Base-by-base conservation (phyloP, 1,140 invertebrate genomes). In the Drosophila busckii region DNA sequence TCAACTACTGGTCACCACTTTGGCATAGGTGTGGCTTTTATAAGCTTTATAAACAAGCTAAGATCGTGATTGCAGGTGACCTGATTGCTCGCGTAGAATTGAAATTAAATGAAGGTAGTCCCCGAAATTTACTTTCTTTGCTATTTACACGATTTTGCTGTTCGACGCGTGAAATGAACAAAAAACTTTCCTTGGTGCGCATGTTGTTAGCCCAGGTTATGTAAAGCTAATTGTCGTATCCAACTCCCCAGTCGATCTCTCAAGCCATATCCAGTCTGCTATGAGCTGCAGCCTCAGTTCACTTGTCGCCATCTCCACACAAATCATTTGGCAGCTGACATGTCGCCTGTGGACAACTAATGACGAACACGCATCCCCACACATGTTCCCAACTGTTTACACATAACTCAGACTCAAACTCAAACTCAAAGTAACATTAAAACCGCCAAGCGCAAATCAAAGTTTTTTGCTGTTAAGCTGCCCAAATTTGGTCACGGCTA, bases 271-370 rank as follows among this genome's bases (percentile, higher is more conserved):
- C 35, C 32, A 49, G 25, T 23, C 45, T 9, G 45, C 49, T 61
- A 15, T 50, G n/a, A n/a, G n/a, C 9, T 40, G 16, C 37, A 22
- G 6, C 46, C 50, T 59, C 60, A 26, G 28, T 35, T 41, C 70
- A 66, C 32, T 55, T 44, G 44, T 38, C 34, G 19, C 63, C 17
- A 22, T 16, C 37, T 44, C 32, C 22, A 44, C 61, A 78, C 73
- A 78, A 78, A 78, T 78, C 73, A 78, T 71, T 70, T 64, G 63
- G 53, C 71, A 71, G 67, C 60, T 78, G 73, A 78, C 73, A 78
- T 71, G 67, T 44, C 69, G 70, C 70, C 56, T 66, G 65, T 52
- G 46, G 66, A 54, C 63, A 67, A 78, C 73, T 78, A 78, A 78
- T 78, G 71, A 70, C 71, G n/a, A 78, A 70, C 73, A 68, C 46